Evolutionary conservation across 2,113 vertebrate genomes (phyloP).

Genomic region (Pandion haliaetus): DNA sequence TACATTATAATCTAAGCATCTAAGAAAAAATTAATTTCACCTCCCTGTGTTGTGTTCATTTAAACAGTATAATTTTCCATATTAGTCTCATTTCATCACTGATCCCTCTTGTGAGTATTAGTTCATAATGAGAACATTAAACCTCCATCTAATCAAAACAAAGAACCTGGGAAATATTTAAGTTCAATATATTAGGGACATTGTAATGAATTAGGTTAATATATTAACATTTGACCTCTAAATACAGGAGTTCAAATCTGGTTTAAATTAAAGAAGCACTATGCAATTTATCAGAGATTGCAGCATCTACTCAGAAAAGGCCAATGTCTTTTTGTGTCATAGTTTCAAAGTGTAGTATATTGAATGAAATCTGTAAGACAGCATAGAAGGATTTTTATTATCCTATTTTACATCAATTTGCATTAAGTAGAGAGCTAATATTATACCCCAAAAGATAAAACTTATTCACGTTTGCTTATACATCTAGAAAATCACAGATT

Average conservation of each 20-base stretch:
- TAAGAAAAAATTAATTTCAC: neutral
- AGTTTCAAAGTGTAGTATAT: neutral
- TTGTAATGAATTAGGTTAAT: neutral
- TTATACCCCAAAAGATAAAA: neutral
- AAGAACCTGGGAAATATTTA: neutral
- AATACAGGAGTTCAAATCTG: neutral
- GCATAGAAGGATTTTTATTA: neutral
- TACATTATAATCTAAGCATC: neutral
- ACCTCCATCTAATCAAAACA: slow-evolving; percentile 10
- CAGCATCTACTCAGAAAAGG: neutral
- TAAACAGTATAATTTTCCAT: neutral
- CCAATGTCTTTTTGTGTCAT: neutral
- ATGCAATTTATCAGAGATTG: neutral
- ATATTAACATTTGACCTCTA: neutral
- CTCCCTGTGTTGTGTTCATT: neutral
- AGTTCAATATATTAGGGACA: neutral
- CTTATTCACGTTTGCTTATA: neutral
- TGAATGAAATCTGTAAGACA: neutral
- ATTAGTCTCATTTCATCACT: slow-evolving; percentile 14
- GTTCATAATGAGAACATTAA: slow-evolving; percentile 11
- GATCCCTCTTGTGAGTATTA: slow-evolving; percentile 14
- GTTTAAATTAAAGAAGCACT: neutral
- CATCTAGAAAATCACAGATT: neutral
- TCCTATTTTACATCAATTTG: neutral
- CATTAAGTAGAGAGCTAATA: neutral